Evolutionary conservation across 2,797 vertebrate species (phyloP), one percentile per base, ranked within the genome.

Genomic region (Vultur gryphus): DNA sequence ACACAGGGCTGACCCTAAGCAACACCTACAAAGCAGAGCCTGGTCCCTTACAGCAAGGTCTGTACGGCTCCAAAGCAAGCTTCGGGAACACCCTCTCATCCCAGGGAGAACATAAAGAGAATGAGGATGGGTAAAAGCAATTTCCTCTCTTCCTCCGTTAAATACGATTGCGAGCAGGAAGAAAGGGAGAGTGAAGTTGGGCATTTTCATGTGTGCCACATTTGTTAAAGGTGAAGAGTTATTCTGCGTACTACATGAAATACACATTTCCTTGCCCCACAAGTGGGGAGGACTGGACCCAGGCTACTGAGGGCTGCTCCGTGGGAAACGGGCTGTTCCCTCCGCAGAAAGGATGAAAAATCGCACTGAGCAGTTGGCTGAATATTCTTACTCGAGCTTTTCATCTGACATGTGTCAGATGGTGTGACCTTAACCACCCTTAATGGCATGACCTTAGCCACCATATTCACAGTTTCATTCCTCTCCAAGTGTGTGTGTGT

Each of bases 381-480:
- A 87, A 83, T 67, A 58, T 58, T 85, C 72, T 8, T 80, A 2
- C 57, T 48, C 2, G 2, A 88, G 85, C 83, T 90, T 94, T 81
- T 95, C 82, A 83, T 87, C 54, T 90, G 96, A 96, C 80, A 33
- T 54, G 76, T 93, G 93, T 94, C 95, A 91, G 79, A 93, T 85
- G 79, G 76, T 48, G 69, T 87, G 90, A 95, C 95, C 93, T 91
- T 23, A 58, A 57, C 46, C 87, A 76, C 86, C 91, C 92, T 29
- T 28, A 64, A 93, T 24, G 77, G 70, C 73, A 2, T 17, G 95
- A 89, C 94, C 96, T 70, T 13, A 49, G 7, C 51, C 46, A 31
- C 87, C 87, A 61, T 23, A 59, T 21, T 48, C 87, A 16, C 84
- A 67, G 76, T 37, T 80, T 18, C 49, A 24, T 71, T 83, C 90